These are phyloP conservation scores for Sebastes steindachneri DNA, from an alignment of 2,797 vertebrate genomes.

Conservation along the genomic window DNA sequence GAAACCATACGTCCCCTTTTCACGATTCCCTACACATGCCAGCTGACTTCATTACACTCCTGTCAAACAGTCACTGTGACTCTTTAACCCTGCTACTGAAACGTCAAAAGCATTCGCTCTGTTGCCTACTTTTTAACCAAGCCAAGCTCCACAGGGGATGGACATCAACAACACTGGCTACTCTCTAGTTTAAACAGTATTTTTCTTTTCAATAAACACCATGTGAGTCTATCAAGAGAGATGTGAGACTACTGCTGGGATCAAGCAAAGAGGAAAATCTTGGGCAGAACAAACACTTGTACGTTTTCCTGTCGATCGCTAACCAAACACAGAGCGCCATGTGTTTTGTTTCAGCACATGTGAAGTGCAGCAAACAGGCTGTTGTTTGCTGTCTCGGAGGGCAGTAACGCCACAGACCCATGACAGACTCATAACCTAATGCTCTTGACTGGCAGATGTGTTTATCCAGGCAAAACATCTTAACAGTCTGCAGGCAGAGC, in stretches of 20 bases:
- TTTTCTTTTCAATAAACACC: constrained; percentile 25
- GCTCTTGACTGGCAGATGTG: constrained; percentile 71
- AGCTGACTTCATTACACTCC: constrained; percentile 55
- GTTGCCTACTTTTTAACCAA: constrained; percentile 32
- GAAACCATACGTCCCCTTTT: constrained; percentile 18
- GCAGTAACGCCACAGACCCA: constrained; percentile 38
- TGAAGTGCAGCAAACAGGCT: constrained; percentile 46
- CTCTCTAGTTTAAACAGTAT: constrained; percentile 32
- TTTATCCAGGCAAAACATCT: constrained; percentile 70
- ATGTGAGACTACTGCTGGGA: constrained; percentile 14
- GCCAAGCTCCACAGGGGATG: constrained; percentile 17
- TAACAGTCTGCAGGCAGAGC: constrained; percentile 46
- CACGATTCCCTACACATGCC: constrained; percentile 21
- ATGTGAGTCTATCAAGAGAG: constrained; percentile 13
- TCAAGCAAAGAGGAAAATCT: constrained; percentile 17
- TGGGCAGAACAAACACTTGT: constrained; percentile 19
- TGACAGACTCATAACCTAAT: constrained; percentile 63
- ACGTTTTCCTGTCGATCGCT: constrained; percentile 11
- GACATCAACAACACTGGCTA: constrained; percentile 19
- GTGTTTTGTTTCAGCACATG: constrained; percentile 45
- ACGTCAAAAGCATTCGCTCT: constrained; percentile 43
- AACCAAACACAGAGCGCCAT: constrained; percentile 17
- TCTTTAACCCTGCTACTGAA: constrained; percentile 49
- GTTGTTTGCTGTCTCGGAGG: constrained; percentile 52
- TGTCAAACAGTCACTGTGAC: constrained; percentile 49